phyloP scores from a whole-genome alignment of 2,888 invertebrate genomes.

The Bursaphelenchus okinawaensis region DNA sequence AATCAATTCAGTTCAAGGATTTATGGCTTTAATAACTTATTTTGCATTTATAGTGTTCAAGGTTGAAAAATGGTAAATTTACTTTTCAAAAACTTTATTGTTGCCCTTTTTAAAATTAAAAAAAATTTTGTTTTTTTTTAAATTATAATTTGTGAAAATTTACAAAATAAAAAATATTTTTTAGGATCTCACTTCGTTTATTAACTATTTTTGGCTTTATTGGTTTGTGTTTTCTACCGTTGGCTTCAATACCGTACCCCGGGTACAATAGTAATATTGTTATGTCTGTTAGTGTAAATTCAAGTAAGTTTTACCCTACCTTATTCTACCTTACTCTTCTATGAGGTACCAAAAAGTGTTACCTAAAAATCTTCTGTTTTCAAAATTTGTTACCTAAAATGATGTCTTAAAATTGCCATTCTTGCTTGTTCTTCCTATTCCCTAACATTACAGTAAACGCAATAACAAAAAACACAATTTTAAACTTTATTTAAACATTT shows the following conservation, averaged over 20 bases:
- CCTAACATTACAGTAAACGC: too few species aligned
- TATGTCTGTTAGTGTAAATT: not conserved
- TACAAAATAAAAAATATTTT: too few species aligned
- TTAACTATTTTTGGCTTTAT: not conserved
- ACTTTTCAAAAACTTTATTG: not conserved
- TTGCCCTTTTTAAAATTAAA: too few species aligned
- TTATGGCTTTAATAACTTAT: constrained; percentile 55
- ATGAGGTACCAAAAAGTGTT: not conserved
- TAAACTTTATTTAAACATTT: too few species aligned
- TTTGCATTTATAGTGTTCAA: constrained; percentile 55
- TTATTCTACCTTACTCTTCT: too few species aligned
- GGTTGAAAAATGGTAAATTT: constrained; percentile 35
- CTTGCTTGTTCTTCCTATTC: too few species aligned
- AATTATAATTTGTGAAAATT: too few species aligned
- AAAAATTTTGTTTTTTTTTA: too few species aligned
- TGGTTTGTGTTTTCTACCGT: not conserved
- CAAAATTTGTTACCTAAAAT: too few species aligned
- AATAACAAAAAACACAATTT: too few species aligned
- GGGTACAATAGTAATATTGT: not conserved
- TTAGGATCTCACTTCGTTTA: not conserved
- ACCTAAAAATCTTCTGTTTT: not conserved
- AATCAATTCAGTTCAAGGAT: constrained; percentile 50
- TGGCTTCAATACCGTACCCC: not conserved
- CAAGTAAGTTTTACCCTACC: too few species aligned
- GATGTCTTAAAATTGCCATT: too few species aligned